Evolutionary conservation across 92 coral and sea anemone genomes (phyloP).

Genomic region (Paramuricea clavata): DNA sequence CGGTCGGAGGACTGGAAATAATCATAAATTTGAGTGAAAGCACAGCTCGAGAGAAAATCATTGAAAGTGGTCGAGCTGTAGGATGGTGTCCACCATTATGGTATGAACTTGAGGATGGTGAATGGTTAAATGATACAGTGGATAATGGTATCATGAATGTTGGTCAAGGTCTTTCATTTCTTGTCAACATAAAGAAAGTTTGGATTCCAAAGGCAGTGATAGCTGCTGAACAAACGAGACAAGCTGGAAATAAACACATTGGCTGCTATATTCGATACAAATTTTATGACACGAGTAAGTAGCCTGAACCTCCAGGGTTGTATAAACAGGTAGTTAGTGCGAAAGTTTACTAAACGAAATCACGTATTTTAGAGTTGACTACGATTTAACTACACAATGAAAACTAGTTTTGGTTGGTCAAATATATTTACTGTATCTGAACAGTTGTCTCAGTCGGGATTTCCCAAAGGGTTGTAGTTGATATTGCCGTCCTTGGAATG

Average conservation of each 20-base stretch:
- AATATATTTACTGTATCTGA: too few relatives aligned
- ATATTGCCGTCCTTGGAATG: too few relatives aligned
- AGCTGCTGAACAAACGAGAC: slow-evolving; percentile 38
- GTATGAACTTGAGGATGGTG: slow-evolving; percentile 75
- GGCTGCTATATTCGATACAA: slow-evolving; percentile 90
- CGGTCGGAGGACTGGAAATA: slow-evolving; percentile 92
- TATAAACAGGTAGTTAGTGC: background rate
- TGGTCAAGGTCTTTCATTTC: slow-evolving; percentile 66
- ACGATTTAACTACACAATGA: too few relatives aligned
- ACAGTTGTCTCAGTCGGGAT: too few relatives aligned
- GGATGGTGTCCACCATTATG: slow-evolving; percentile 93
- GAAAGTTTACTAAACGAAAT: background rate
- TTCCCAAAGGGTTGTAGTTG: too few relatives aligned
- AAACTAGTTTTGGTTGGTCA: too few relatives aligned
- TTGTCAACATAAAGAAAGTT: slow-evolving; percentile 76
- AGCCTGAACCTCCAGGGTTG: too few relatives aligned
- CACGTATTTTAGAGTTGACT: too few relatives aligned
- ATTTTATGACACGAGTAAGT: slow-evolving; percentile 86
- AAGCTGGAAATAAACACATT: slow-evolving; percentile 36
- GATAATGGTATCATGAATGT: slow-evolving; percentile 28
- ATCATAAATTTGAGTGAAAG: slow-evolving; percentile 77
- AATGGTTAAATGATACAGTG: slow-evolving; percentile 59
- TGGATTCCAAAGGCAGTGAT: slow-evolving; percentile 78
- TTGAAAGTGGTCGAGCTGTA: slow-evolving; percentile 82
- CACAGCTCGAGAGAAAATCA: slow-evolving; percentile 76